Evolutionary conservation across 2,113 vertebrate species (phyloP), one percentile per base, ranked within the genome.

Genomic region (Macaca nemestrina): DNA sequence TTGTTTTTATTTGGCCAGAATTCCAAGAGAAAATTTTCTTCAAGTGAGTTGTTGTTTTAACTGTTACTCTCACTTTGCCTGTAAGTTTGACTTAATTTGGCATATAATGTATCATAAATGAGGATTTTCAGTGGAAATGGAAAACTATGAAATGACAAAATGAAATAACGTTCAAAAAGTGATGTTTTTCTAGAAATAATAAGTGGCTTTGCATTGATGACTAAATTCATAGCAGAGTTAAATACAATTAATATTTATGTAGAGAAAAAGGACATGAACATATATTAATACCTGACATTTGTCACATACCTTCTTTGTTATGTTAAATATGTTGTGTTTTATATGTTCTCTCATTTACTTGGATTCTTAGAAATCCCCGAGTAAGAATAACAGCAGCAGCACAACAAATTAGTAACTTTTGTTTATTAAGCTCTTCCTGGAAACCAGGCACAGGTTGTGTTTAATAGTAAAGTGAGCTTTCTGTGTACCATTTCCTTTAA

Each of bases 11-110:
- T 96, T 96, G 17, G 35, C 38, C 27, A 90, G 57, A 85, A 68
- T 89, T 75, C 32, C 27, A 96, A 83, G 82, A 94, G 22, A 80
- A 40, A 73, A 73, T 97, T 95, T 98, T 88, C 16, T 72, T 75
- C 48, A 59, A 38, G 16, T 64, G 32, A 67, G 43, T 91, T 86
- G 61, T 38, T 30, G 17, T 83, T 43, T 50, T 50, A 70, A 61
- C 3, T 27, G 0, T 27, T 45, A 73, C 70, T 32, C 16, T 52
- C 9, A 8, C 1, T 40, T 22, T 35, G 14, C 35, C 43, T 40
- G 70, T 52, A 78, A 84, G 25, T 93, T 93, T 88, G 20, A 85
- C 85, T 95, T 94, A 97, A 79, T 75, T 96, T 43, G 68, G 32
- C 61, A 50, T 64, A 52, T 30, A 10, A 16, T 76, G 14, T 61